Evolutionary conservation across 2,113 vertebrate species (phyloP).

Genomic region (Notothenia rossii): DNA sequence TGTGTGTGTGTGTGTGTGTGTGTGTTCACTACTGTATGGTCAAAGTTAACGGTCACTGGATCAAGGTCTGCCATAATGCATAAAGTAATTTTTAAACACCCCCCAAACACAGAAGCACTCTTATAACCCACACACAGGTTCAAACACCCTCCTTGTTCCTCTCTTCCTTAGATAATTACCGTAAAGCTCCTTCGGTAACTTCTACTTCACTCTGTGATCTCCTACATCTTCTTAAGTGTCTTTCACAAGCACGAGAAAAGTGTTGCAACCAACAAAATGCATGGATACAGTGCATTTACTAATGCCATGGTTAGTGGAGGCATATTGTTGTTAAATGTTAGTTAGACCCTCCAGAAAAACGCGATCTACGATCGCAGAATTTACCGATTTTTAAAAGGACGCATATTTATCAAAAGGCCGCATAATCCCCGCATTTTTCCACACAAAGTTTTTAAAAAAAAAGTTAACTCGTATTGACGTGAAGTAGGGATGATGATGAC

Average conservation of each 20-base stretch:
- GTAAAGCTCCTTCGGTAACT: not conserved
- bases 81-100: not conserved
- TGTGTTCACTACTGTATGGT: conserved; percentile 33
- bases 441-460: too few relatives aligned
- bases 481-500: too few relatives aligned
- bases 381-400: too few relatives aligned
- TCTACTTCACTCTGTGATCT: not conserved
- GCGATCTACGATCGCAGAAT: too few relatives aligned
- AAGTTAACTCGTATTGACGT: too few relatives aligned
- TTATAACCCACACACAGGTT: not conserved
- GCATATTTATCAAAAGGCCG: too few relatives aligned
- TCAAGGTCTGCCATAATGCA: conserved; percentile 10
- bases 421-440: too few relatives aligned
- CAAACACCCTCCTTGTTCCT: not conserved
- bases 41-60: conserved; percentile 39
- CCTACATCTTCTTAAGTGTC: not conserved
- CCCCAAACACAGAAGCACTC: conserved; percentile 12
- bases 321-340: not conserved
- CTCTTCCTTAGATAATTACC: not conserved
- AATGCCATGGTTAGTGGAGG: too few relatives aligned
- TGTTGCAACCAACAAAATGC: not conserved
- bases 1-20: not conserved
- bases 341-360: too few relatives aligned
- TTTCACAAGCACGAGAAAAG: not conserved
- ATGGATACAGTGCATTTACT: too few relatives aligned